Conservation (phyloP, 1,140 invertebrate genomes). For the Nephila pilipes region DNA sequence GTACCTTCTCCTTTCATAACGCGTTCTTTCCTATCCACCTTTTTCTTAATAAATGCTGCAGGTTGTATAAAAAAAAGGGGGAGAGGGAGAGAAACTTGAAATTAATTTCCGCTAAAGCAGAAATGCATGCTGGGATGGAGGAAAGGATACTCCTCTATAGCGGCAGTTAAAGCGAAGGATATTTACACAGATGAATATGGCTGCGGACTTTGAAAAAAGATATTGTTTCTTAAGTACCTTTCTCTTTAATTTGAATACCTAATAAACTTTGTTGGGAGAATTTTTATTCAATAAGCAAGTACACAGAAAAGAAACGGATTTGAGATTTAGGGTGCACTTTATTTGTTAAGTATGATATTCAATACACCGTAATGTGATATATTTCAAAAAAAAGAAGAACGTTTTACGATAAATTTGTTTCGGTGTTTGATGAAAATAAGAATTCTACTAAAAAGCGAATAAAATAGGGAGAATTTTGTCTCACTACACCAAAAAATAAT, state of each 20-base stretch:
- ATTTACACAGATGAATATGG: constrained; percentile 35
- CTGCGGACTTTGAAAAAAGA: neutral
- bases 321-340: neutral
- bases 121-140: neutral
- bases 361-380: neutral
- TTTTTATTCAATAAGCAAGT: neutral
- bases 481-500: too few species aligned
- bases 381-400: too few species aligned
- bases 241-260: constrained; percentile 27
- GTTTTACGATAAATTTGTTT: too few species aligned
- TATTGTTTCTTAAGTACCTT: constrained; percentile 8
- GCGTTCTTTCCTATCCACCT: neutral
- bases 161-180: neutral
- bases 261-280: constrained; percentile 9
- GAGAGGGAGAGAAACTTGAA: neutral
- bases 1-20: constrained; percentile 68
- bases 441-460: too few species aligned
- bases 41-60: constrained; percentile 59
- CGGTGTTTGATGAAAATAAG: too few species aligned
- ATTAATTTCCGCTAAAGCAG: constrained; percentile 38
- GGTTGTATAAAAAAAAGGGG: neutral
- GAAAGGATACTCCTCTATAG: neutral
- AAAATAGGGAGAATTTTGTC: too few species aligned
- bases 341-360: neutral
- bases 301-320: neutral